Conservation (phyloP, 2,888 invertebrate genomes). For the Phragmatobia fuliginosa region DNA sequence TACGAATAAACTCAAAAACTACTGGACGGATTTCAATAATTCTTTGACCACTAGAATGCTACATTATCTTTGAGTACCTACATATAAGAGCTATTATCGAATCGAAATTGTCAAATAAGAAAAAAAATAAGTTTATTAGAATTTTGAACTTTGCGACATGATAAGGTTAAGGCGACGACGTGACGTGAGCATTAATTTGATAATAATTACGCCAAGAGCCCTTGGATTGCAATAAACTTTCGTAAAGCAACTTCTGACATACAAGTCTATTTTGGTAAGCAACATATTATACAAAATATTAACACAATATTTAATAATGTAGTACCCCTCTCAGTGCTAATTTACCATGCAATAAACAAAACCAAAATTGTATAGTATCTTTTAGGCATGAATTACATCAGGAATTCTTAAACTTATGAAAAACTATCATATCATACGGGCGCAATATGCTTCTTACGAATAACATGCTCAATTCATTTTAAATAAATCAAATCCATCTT, state of each 20-base stretch:
- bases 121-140: constrained; percentile 17
- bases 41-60: no score
- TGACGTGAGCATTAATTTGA: constrained; percentile 47
- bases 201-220: constrained; percentile 54
- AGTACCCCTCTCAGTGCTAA: neutral
- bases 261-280: constrained; percentile 7
- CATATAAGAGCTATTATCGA: neutral
- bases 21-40: no score
- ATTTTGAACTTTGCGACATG: constrained; percentile 27
- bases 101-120: no score
- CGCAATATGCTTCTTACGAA: neutral
- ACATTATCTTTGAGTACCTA: no score
- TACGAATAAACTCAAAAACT: no score
- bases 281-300: neutral
- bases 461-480: neutral
- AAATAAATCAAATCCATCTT: constrained; percentile 2
- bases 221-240: constrained; percentile 54
- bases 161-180: constrained; percentile 39
- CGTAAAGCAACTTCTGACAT: constrained; percentile 39
- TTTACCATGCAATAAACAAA: neutral
- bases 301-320: neutral
- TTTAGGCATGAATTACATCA: no score
- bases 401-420: neutral
- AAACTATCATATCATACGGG: neutral
- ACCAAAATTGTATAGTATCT: neutral